phyloP scores from a whole-genome alignment of 2,113 vertebrate genomes.

The Hipposideros armiger region DNA sequence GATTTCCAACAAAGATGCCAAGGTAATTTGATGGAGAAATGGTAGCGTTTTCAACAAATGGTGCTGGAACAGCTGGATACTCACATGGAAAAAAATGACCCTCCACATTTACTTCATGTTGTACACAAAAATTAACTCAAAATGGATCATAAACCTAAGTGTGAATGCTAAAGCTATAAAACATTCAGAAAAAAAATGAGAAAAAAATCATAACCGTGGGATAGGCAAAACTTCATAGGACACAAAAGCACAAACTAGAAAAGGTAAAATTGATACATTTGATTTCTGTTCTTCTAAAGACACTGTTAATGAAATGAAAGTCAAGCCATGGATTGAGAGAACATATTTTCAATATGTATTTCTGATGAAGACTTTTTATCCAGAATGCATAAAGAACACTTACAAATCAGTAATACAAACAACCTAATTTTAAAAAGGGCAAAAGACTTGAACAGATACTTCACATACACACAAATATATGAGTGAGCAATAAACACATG shows the following conservation, averaged over 20 bases:
- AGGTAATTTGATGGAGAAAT: slow-evolving; percentile 1
- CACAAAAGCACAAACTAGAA: background rate
- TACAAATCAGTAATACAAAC: background rate
- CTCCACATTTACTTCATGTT: background rate
- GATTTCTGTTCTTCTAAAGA: slow-evolving; percentile 29
- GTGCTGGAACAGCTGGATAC: slow-evolving; percentile 19
- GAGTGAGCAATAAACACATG: background rate
- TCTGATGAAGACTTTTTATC: background rate
- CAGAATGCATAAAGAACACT: background rate
- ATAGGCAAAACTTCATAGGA: background rate
- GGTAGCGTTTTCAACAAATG: background rate
- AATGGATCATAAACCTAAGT: background rate
- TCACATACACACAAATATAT: background rate
- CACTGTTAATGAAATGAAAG: background rate
- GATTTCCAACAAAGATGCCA: slow-evolving; percentile 3
- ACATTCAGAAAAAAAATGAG: background rate
- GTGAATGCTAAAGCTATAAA: slow-evolving; percentile 12
- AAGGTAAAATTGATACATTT: background rate
- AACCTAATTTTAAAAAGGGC: background rate
- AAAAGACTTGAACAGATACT: background rate
- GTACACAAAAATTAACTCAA: slow-evolving; percentile 39
- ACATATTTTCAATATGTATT: slow-evolving; percentile 36
- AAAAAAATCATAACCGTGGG: background rate
- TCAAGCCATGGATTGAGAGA: background rate
- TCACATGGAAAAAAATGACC: background rate